phyloP scores from a whole-genome alignment of 2,113 vertebrate species.

The Poecile atricapillus region DNA sequence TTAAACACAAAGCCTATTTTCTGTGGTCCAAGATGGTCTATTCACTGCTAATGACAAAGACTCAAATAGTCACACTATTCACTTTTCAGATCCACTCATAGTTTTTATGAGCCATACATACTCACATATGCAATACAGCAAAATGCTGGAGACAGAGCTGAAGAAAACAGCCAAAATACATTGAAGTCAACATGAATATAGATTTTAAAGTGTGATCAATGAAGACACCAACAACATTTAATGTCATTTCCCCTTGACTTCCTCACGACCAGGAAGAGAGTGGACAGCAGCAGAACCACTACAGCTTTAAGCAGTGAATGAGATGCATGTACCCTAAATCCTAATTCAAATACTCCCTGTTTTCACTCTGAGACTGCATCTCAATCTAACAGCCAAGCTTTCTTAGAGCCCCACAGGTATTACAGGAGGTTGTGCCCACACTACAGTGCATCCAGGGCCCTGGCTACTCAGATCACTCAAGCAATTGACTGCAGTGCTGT shows the following conservation, averaged over 20 bases:
- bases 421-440: background rate
- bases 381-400: background rate
- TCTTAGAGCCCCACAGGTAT: background rate
- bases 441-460: no score
- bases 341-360: background rate
- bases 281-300: accelerated
- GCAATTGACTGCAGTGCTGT: background rate
- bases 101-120: background rate
- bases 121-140: background rate
- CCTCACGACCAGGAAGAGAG: background rate
- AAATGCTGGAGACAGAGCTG: background rate
- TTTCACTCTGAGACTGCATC: background rate
- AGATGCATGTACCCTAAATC: background rate
- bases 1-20: background rate
- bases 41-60: background rate
- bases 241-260: background rate
- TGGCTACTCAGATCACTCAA: background rate
- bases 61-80: background rate
- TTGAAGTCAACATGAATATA: background rate
- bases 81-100: background rate
- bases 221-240: background rate
- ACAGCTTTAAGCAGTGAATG: background rate
- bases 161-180: background rate
- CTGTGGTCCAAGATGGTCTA: background rate
- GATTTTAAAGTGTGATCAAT: background rate